phyloP scores from a whole-genome alignment of 2,888 invertebrate genomes.

The Cerceris ruficornis region DNA sequence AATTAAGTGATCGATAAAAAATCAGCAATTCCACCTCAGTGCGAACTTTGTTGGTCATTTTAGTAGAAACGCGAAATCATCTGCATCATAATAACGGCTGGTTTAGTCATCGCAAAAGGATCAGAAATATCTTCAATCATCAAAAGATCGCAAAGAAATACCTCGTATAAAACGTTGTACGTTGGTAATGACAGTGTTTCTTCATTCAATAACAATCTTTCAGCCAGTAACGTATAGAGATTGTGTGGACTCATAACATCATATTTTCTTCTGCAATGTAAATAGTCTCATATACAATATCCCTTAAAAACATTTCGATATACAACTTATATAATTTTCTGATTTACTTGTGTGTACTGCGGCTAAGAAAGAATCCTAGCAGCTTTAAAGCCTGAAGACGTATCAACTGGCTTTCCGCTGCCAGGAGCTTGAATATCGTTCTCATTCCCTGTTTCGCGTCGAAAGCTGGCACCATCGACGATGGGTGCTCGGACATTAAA shows the following conservation, averaged over 20 bases:
- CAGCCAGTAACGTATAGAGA: slow-evolving; percentile 97
- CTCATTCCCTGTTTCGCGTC: slow-evolving; percentile 98
- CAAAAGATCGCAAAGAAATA: slow-evolving; percentile 71
- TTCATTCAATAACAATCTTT: slow-evolving; percentile 93
- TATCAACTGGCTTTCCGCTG: slow-evolving; percentile 97
- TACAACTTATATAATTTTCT: not conserved
- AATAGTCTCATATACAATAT: slow-evolving; percentile 32
- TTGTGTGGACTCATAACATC: slow-evolving; percentile 99
- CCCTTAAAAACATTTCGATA: not conserved
- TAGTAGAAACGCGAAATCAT: too few relatives aligned
- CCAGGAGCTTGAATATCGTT: slow-evolving; percentile 97
- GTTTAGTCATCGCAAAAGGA: too few relatives aligned
- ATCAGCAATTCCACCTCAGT: too few relatives aligned
- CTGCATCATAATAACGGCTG: too few relatives aligned
- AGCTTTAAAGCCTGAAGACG: slow-evolving; percentile 97
- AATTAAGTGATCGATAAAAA: too few relatives aligned
- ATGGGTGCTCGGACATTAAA: slow-evolving; percentile 98
- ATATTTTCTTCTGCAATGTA: slow-evolving; percentile 92
- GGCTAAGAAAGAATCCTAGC: slow-evolving; percentile 97
- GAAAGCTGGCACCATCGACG: slow-evolving; percentile 99
- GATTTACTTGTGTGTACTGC: slow-evolving; percentile 97
- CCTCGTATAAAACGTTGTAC: slow-evolving; percentile 99
- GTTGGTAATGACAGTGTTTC: slow-evolving; percentile 95
- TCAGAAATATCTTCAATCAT: too few relatives aligned
- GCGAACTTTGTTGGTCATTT: too few relatives aligned